A percentile compares a stretch with the other conserved stretches of the same genome.
phyloP scores from a whole-genome alignment of 1,140 invertebrate species.

The Orchestia grillus region DNA sequence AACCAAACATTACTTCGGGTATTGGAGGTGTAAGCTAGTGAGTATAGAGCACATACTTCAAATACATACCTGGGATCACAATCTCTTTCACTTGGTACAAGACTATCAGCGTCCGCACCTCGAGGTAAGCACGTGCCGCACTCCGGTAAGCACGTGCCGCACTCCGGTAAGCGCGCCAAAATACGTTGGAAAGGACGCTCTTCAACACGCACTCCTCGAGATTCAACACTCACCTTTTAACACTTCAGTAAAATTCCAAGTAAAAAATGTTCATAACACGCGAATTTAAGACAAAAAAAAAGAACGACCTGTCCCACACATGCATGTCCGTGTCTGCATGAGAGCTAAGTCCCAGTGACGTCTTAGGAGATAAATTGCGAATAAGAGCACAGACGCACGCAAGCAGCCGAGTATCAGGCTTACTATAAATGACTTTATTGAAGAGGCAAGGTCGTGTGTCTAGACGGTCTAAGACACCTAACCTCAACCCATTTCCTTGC shows the following conservation, averaged over 20 bases:
- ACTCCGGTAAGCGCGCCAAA: too few species aligned
- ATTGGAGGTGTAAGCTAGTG: too few species aligned
- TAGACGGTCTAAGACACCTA: background rate
- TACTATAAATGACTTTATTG: constrained; percentile 2
- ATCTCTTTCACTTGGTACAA: too few species aligned
- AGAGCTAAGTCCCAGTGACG: background rate
- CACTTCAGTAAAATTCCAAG: background rate
- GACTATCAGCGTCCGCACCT: too few species aligned
- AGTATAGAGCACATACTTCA: too few species aligned
- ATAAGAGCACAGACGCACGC: background rate
- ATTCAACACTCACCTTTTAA: background rate
- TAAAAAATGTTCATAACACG: background rate
- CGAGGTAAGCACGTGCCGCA: too few species aligned
- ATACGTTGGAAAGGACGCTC: background rate
- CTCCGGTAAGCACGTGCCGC: too few species aligned
- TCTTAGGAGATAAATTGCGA: background rate
- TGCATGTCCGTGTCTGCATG: background rate
- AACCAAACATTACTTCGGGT: too few species aligned
- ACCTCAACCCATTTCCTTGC: background rate
- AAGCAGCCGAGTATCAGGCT: background rate
- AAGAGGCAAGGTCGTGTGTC: background rate
- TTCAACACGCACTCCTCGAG: background rate
- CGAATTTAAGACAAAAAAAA: background rate
- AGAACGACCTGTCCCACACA: background rate
- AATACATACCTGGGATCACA: too few species aligned